Evolutionary conservation across 2,888 invertebrate species (phyloP).

Genomic region (Leistus spinibarbis): DNA sequence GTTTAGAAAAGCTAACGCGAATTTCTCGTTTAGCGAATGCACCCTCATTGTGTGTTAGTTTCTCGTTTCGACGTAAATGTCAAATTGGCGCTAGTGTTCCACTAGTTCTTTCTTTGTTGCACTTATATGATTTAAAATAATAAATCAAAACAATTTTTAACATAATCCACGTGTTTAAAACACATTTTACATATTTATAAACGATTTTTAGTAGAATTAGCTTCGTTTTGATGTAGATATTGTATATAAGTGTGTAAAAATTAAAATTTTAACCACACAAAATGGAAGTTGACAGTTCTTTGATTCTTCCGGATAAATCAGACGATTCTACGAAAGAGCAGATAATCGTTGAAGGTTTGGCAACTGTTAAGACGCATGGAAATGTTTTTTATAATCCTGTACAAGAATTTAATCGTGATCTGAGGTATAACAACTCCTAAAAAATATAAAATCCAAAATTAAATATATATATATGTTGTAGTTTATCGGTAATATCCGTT

Average conservation of each 20-base stretch:
- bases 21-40: background rate
- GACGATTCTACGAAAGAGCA: slow-evolving; percentile 42
- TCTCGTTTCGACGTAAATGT: background rate
- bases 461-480: slow-evolving; percentile 52
- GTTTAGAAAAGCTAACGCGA: background rate
- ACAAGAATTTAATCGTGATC: slow-evolving; percentile 96
- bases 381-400: slow-evolving; percentile 98
- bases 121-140: too few relatives aligned
- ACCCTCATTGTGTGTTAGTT: too few relatives aligned
- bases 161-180: background rate
- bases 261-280: background rate
- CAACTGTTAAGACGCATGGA: slow-evolving; percentile 73
- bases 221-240: background rate
- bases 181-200: background rate
- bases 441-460: background rate
- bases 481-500: slow-evolving; percentile 74
- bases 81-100: too few relatives aligned
- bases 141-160: background rate
- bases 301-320: background rate
- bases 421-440: slow-evolving; percentile 63
- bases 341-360: slow-evolving; percentile 76
- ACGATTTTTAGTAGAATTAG: background rate
- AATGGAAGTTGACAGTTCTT: background rate
- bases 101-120: too few relatives aligned
- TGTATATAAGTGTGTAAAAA: background rate